A percentile compares a stretch with the other conserved stretches of the same genome.
phyloP scores from a whole-genome alignment of 1,140 invertebrate species.

The Heliconius himera region DNA sequence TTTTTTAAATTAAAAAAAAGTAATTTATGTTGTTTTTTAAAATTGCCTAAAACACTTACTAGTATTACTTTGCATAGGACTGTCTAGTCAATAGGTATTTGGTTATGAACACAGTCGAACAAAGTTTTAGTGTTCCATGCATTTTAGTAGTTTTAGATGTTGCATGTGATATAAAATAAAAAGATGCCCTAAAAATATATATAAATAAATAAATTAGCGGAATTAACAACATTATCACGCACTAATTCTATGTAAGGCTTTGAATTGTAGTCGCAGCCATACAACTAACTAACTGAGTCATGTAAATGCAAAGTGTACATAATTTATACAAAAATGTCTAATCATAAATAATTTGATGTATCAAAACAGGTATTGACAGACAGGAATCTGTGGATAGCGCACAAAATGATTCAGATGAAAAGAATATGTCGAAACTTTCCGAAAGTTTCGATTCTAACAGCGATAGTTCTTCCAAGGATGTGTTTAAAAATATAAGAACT shows the following conservation, averaged over 20 bases:
- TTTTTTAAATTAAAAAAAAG: no score
- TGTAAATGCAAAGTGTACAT: conserved; percentile 45
- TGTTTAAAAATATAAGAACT: conserved; percentile 72
- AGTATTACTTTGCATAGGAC: not conserved
- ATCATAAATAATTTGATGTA: conserved; percentile 66
- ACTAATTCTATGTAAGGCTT: conserved; percentile 76
- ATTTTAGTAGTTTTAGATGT: conserved; percentile 22
- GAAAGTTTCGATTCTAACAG: conserved; percentile 59
- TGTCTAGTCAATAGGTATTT: not conserved
- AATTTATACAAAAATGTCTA: conserved; percentile 59
- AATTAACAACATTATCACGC: conserved; percentile 56
- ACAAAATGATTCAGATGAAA: conserved; percentile 56
- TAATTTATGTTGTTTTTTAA: not conserved
- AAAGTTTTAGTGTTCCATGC: conserved; percentile 2
- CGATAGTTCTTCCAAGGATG: conserved; percentile 63
- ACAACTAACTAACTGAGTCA: conserved; percentile 64
- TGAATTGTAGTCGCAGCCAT: conserved; percentile 50
- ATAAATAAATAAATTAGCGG: conserved; percentile 5
- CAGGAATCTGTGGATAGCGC: conserved; percentile 68
- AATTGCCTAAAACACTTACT: not conserved
- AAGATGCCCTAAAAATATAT: conserved; percentile 13
- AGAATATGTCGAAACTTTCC: conserved; percentile 48
- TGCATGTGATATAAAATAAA: conserved; percentile 37
- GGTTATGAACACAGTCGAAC: not conserved
- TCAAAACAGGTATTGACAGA: conserved; percentile 73